Conservation (phyloP, 1,140 invertebrate genomes). For the Onthophagus taurus region DNA sequence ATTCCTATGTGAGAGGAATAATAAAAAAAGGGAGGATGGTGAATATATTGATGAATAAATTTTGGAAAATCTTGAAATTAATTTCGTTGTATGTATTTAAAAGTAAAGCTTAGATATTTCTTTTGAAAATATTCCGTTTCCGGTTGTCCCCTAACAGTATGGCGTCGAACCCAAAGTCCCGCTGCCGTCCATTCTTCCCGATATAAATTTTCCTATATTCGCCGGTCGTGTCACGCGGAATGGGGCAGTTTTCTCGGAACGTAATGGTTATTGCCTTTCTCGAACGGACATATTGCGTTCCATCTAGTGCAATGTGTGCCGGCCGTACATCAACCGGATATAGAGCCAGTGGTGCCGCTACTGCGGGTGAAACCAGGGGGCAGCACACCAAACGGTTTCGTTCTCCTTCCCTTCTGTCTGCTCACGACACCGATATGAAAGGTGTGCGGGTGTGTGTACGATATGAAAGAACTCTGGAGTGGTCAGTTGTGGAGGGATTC, state of each 20-base stretch:
- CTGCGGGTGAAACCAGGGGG: constrained; percentile 13
- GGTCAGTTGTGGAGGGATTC: constrained; percentile 16
- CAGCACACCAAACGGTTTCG: constrained; percentile 20
- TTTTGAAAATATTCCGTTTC: background rate
- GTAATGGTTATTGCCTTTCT: constrained; percentile 55
- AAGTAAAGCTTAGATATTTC: background rate
- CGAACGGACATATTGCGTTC: constrained; percentile 52
- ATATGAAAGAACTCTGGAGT: constrained; percentile 26
- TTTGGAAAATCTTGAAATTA: background rate
- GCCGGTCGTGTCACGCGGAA: constrained; percentile 49
- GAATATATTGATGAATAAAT: background rate
- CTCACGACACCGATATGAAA: constrained; percentile 17
- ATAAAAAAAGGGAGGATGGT: too few relatives aligned
- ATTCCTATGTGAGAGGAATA: too few relatives aligned
- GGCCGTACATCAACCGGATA: constrained; percentile 44
- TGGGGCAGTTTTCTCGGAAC: constrained; percentile 51
- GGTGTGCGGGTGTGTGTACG: constrained; percentile 14
- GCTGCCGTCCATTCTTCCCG: constrained; percentile 14
- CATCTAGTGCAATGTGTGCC: constrained; percentile 51
- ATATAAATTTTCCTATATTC: constrained; percentile 51
- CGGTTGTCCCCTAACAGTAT: background rate
- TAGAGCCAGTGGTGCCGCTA: constrained; percentile 29
- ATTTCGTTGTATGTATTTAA: background rate
- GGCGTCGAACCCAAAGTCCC: constrained; percentile 21
- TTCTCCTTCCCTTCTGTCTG: background rate